phyloP scores from a whole-genome alignment of 2,888 invertebrate genomes.

The Campopleginae sp. region DNA sequence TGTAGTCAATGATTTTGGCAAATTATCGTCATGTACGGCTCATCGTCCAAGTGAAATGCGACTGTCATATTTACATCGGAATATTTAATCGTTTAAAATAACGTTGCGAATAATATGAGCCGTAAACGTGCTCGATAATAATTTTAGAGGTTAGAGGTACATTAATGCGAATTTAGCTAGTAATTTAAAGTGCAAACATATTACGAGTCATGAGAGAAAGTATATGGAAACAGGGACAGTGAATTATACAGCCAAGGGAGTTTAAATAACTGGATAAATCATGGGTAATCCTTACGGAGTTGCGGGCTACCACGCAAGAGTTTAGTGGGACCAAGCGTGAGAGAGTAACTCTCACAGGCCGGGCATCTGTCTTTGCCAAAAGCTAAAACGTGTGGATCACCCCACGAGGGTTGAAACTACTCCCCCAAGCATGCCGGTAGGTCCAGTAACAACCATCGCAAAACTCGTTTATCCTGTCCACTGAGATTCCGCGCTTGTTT shows the following conservation, averaged over 20 bases:
- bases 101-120: not conserved
- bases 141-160: not conserved
- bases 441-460: conserved; percentile 57
- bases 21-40: not conserved
- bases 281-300: conserved; percentile 61
- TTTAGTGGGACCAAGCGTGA: conserved; percentile 43
- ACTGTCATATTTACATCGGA: not conserved
- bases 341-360: conserved; percentile 27
- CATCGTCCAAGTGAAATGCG: not conserved
- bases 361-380: conserved; percentile 66
- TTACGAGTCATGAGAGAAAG: conserved; percentile 28
- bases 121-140: not conserved
- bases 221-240: conserved; percentile 48
- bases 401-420: conserved; percentile 50
- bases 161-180: conserved; percentile 14
- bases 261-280: conserved; percentile 66
- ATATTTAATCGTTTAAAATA: not conserved
- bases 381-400: conserved; percentile 30
- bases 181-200: conserved; percentile 29
- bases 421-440: conserved; percentile 24
- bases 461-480: conserved; percentile 51
- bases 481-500: conserved; percentile 37
- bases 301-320: conserved; percentile 30
- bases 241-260: conserved; percentile 43
- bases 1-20: not conserved